Evolutionary conservation across 2,888 invertebrate genomes (phyloP).

Genomic region (Carterocephalus palaemon): DNA sequence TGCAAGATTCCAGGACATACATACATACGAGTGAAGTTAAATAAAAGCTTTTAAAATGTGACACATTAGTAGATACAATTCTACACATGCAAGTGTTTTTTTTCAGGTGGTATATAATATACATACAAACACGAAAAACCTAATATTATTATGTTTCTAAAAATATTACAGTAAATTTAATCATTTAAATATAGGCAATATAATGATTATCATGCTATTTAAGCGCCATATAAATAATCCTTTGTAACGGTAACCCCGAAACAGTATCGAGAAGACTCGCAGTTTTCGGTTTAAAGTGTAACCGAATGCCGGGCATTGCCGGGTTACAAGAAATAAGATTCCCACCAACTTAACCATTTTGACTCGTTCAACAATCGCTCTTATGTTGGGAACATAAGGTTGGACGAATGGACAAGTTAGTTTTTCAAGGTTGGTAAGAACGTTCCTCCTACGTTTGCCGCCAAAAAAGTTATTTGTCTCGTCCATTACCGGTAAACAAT

Average conservation of each 20-base stretch:
- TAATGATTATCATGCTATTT: conserved; percentile 5
- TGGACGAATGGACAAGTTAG: neutral
- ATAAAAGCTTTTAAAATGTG: too few species aligned
- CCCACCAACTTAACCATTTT: conserved; percentile 28
- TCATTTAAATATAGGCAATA: too few species aligned
- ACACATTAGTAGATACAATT: too few species aligned
- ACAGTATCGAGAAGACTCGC: conserved; percentile 50
- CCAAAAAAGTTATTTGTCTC: conserved; percentile 65
- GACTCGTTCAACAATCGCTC: conserved; percentile 28
- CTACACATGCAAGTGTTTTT: too few species aligned
- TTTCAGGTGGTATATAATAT: too few species aligned
- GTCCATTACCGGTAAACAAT: conserved; percentile 59
- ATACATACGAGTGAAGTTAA: too few species aligned
- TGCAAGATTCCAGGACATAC: too few species aligned
- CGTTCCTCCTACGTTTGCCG: conserved; percentile 54
- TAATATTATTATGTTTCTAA: too few species aligned
- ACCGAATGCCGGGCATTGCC: conserved; percentile 62
- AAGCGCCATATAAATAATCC: conserved; percentile 5
- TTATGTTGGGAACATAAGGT: conserved; percentile 29
- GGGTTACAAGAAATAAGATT: conserved; percentile 50
- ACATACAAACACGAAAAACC: too few species aligned
- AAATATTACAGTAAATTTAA: too few species aligned
- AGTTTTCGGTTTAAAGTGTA: conserved; percentile 51
- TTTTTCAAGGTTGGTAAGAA: conserved; percentile 41
- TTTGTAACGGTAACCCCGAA: conserved; percentile 53